Evolutionary conservation across 2,113 vertebrate species (phyloP).

Genomic region (Echinops telfairi): DNA sequence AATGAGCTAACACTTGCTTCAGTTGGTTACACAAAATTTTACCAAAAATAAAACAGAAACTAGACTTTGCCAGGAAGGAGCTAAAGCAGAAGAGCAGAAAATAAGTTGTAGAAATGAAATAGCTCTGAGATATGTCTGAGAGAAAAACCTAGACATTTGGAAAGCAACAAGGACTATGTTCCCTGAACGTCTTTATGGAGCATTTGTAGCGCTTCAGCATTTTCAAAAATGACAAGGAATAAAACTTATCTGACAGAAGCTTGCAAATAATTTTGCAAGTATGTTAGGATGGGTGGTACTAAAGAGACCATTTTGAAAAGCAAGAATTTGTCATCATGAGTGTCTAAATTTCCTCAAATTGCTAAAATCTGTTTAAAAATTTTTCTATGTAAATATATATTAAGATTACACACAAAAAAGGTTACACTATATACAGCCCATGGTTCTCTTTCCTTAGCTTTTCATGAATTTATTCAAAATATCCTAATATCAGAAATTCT

Average conservation of each 20-base stretch:
- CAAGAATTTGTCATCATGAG: background rate
- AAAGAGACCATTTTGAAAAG: constrained; percentile 19
- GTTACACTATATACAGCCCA: background rate
- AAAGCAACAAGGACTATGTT: constrained; percentile 34
- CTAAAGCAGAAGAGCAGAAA: constrained; percentile 41
- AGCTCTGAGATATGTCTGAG: background rate
- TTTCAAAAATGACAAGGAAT: constrained; percentile 65
- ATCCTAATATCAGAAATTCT: background rate
- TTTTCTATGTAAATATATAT: background rate
- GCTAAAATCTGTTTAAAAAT: constrained; percentile 18
- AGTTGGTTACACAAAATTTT: constrained; percentile 49
- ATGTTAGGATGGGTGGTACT: background rate
- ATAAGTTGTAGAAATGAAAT: constrained; percentile 58
- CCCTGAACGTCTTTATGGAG: constrained; percentile 61
- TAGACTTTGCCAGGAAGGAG: constrained; percentile 18
- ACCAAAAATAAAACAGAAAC: constrained; percentile 37
- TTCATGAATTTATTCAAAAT: background rate
- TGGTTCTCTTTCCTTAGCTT: background rate
- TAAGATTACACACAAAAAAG: constrained; percentile 29
- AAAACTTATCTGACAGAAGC: constrained; percentile 51
- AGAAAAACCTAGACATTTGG: constrained; percentile 12
- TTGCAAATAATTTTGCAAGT: constrained; percentile 41
- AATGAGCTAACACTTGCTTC: constrained; percentile 16
- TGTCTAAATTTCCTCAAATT: background rate
- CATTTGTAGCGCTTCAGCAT: constrained; percentile 39